These are phyloP conservation scores for Platichthys stellatus DNA, from an alignment of 2,113 vertebrate species.

Conservation along the genomic window DNA sequence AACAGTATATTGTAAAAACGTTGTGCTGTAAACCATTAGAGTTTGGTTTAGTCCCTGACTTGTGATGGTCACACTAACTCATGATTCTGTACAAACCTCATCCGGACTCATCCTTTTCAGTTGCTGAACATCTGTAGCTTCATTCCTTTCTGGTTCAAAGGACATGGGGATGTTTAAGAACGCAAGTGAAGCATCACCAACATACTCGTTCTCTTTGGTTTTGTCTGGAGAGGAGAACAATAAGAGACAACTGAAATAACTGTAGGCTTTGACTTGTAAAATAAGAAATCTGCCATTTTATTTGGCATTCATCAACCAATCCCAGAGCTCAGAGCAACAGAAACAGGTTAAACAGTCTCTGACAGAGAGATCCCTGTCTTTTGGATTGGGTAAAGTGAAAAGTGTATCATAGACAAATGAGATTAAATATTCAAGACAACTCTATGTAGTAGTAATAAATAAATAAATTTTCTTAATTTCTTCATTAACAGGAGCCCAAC, in stretches of 20 bases:
- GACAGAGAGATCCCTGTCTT: no score
- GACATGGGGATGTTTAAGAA: constrained; percentile 50
- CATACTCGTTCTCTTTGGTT: constrained; percentile 84
- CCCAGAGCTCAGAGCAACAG: not conserved
- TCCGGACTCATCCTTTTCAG: constrained; percentile 60
- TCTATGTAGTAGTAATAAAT: no score
- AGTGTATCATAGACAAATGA: no score
- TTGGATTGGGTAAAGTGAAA: no score
- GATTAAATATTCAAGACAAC: no score
- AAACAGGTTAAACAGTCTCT: no score
- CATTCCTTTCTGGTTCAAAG: constrained; percentile 82
- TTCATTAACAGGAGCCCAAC: no score
- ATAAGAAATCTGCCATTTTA: not conserved
- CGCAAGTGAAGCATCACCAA: constrained; percentile 82
- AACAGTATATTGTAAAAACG: no score
- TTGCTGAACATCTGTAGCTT: constrained; percentile 71
- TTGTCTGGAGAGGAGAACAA: constrained; percentile 66
- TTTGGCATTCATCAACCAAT: not conserved
- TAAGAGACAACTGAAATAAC: not conserved
- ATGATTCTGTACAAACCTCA: constrained; percentile 70
- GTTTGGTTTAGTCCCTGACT: not conserved
- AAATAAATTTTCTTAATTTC: no score
- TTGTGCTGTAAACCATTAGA: not conserved
- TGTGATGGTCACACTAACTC: not conserved
- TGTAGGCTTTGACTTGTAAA: not conserved